Conservation (phyloP, 2,888 invertebrate genomes). For the Epinotia bilunana region DNA sequence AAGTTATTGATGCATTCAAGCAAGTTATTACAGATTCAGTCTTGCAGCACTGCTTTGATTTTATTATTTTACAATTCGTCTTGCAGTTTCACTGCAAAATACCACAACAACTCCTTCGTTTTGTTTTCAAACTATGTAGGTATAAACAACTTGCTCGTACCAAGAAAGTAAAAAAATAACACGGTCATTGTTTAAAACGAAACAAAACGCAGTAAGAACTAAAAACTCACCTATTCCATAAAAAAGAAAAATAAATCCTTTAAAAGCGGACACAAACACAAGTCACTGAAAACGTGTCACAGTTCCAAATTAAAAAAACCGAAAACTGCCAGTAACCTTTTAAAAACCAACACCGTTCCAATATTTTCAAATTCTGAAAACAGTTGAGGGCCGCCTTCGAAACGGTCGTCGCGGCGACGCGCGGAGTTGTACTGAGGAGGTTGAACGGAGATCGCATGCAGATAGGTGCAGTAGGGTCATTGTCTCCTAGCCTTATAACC, state of each 20-base stretch:
- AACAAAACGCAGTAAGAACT: conserved; percentile 18
- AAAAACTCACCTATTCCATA: conserved; percentile 38
- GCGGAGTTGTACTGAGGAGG: conserved; percentile 65
- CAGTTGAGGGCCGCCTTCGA: conserved; percentile 43
- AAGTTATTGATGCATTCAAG: conserved; percentile 1
- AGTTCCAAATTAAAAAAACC: conserved; percentile 22
- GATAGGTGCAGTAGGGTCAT: conserved; percentile 48
- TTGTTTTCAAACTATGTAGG: neutral
- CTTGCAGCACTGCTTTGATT: conserved; percentile 16
- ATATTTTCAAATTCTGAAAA: conserved; percentile 34
- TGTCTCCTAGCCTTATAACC: conserved; percentile 49
- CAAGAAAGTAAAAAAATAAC: conserved; percentile 12
- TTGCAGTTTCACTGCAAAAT: conserved; percentile 12
- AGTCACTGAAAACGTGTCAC: conserved; percentile 17
- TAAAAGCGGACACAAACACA: conserved; percentile 30
- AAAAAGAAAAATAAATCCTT: conserved; percentile 26
- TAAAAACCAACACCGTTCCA: neutral
- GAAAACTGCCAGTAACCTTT: neutral
- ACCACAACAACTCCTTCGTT: neutral
- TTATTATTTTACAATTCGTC: conserved; percentile 2
- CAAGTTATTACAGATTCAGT: conserved; percentile 12
- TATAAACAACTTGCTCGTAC: conserved; percentile 3
- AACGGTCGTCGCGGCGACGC: conserved; percentile 65
- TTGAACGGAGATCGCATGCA: conserved; percentile 45
- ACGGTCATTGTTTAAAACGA: conserved; percentile 33